These are phyloP conservation scores for Caenorhabditis panamensis DNA, from an alignment of 2,888 invertebrate genomes.

Conservation along the genomic window DNA sequence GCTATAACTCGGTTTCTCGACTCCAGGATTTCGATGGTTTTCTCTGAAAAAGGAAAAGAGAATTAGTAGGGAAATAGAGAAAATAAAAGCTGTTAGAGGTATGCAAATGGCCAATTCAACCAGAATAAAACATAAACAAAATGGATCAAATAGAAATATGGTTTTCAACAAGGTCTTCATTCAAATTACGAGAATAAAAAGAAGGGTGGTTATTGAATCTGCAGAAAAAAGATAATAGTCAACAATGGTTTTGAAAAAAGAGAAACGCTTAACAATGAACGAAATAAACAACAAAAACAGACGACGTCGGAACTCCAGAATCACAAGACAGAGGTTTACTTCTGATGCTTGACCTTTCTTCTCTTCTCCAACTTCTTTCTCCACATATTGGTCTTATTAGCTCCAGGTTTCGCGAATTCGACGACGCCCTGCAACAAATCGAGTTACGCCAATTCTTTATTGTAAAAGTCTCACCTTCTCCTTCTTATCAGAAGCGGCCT, in stretches of 20 bases:
- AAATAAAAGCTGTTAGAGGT: constrained; percentile 16
- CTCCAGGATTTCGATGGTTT: constrained; percentile 2
- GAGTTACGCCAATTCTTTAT: not conserved
- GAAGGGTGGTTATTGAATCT: not conserved
- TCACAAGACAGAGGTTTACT: constrained; percentile 39
- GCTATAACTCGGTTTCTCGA: constrained; percentile 28
- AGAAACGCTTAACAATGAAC: constrained; percentile 42
- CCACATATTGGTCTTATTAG: constrained; percentile 76
- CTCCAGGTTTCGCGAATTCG: constrained; percentile 68
- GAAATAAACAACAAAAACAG: constrained; percentile 45
- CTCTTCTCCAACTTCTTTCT: constrained; percentile 79
- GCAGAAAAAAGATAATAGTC: not conserved
- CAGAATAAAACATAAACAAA: not conserved
- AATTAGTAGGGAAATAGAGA: constrained; percentile 2
- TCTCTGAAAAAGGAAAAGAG: constrained; percentile 27
- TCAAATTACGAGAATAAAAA: not conserved
- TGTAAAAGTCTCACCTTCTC: constrained; percentile 17
- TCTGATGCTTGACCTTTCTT: constrained; percentile 78
- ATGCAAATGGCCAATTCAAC: constrained; percentile 10
- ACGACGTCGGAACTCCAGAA: not conserved
- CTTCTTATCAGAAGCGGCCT: constrained; percentile 58
- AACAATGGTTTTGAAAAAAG: constrained; percentile 16
- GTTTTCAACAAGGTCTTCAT: constrained; percentile 38
- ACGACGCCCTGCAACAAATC: constrained; percentile 64
- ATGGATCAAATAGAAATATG: too few species aligned